These are phyloP conservation scores for Noturus placidus DNA, from an alignment of 2,113 vertebrate genomes.

Conservation along the genomic window DNA sequence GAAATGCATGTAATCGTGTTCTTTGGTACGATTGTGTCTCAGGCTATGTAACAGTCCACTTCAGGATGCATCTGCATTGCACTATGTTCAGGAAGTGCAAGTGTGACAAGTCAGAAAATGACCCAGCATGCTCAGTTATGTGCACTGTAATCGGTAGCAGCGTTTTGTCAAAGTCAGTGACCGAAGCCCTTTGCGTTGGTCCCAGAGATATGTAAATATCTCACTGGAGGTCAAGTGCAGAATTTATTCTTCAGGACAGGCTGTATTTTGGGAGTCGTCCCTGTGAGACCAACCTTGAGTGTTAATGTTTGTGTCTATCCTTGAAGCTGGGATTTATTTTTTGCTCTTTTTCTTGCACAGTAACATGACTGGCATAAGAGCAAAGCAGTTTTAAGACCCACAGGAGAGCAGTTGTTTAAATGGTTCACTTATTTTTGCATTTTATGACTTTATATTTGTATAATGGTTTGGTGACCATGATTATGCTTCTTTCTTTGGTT, in stretches of 20 bases:
- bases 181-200: neutral
- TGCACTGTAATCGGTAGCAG: neutral
- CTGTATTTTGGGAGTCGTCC: conserved; percentile 26
- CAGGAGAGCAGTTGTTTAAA: conserved; percentile 5
- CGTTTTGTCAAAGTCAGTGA: neutral
- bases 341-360: neutral
- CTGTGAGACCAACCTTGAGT: conserved; percentile 22
- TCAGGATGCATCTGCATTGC: conserved; percentile 16
- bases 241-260: neutral
- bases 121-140: neutral
- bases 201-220: conserved; percentile 4
- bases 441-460: conserved; percentile 4
- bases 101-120: conserved; percentile 23
- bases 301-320: conserved; percentile 16
- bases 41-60: neutral
- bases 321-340: neutral
- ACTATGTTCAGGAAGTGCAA: neutral
- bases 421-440: conserved; percentile 1
- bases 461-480: neutral
- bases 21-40: neutral
- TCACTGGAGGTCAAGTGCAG: conserved; percentile 12
- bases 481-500: neutral
- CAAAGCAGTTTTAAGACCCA: neutral
- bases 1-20: neutral
- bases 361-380: neutral